Percentiles rank a stretch among this genome's conserved stretches.
These are phyloP conservation scores for Daktulosphaira vitifoliae DNA, from an alignment of 1,140 invertebrate species.

Conservation along the genomic window DNA sequence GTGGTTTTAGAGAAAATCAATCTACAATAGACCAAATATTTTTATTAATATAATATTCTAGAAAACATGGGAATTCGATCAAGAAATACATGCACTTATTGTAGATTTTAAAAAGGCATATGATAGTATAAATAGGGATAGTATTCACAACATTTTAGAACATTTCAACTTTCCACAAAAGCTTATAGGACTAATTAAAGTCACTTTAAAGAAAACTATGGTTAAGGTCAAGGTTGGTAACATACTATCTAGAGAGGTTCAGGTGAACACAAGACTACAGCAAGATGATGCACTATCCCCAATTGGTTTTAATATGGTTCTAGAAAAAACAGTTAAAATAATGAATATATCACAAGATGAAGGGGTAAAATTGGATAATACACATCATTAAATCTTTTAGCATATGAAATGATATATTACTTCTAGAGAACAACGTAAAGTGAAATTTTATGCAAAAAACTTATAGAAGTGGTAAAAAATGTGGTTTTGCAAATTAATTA, in stretches of 20 bases:
- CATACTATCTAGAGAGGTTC: neutral
- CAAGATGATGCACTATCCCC: neutral
- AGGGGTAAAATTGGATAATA: neutral
- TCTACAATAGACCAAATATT: slow-evolving; percentile 34
- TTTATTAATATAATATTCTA: slow-evolving; percentile 21
- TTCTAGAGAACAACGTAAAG: too few species aligned
- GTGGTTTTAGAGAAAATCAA: too few species aligned
- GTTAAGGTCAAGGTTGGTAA: neutral
- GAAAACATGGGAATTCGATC: slow-evolving; percentile 19
- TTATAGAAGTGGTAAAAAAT: too few species aligned
- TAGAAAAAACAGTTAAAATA: too few species aligned
- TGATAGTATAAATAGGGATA: neutral
- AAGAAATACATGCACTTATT: neutral
- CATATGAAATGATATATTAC: too few species aligned
- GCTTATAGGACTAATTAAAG: neutral
- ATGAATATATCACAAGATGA: neutral
- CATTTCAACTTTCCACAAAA: neutral
- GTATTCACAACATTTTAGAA: neutral
- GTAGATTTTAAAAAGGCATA: neutral
- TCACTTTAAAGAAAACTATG: neutral
- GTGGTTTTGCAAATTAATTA: too few species aligned
- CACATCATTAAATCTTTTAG: too few species aligned
- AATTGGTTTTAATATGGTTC: neutral
- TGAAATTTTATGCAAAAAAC: too few species aligned
- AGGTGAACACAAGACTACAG: neutral